A percentile compares a stretch with the other conserved stretches of the same genome.
Conservation (phyloP, 2,797 vertebrate genomes). For the Galaxias olidus region DNA sequence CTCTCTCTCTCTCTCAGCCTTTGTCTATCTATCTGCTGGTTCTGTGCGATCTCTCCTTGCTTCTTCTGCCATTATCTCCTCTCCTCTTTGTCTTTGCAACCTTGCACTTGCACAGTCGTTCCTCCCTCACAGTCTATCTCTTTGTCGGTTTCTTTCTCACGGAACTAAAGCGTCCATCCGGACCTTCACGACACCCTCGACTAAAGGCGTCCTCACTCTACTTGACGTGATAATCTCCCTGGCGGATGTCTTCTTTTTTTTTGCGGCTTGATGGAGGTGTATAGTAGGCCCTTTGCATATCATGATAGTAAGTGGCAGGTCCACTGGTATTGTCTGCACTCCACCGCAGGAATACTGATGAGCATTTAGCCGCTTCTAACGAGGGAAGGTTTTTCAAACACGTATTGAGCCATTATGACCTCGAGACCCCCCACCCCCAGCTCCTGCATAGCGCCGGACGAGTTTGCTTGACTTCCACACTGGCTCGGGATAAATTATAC, state of each 20-base stretch:
- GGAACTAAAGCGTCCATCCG: conserved; percentile 25
- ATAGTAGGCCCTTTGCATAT: conserved; percentile 3
- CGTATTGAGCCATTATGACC: conserved; percentile 29
- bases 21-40: conserved; percentile 36
- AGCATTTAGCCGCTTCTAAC: conserved; percentile 26
- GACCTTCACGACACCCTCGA: background rate
- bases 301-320: conserved; percentile 12
- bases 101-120: conserved; percentile 30
- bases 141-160: conserved; percentile 13
- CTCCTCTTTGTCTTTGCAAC: conserved; percentile 37
- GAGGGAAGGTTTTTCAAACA: conserved; percentile 20
- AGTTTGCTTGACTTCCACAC: conserved; percentile 46
- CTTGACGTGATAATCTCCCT: conserved; percentile 8
- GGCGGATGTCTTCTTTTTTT: background rate
- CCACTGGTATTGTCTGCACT: conserved; percentile 13
- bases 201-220: conserved; percentile 7
- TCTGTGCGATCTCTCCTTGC: conserved; percentile 36
- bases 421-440: conserved; percentile 30
- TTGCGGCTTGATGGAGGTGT: background rate
- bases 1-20: background rate
- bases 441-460: conserved; percentile 18
- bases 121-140: conserved; percentile 12
- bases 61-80: conserved; percentile 20
- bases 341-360: conserved; percentile 19
- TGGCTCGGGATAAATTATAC: conserved; percentile 57